A percentile compares a stretch with the other conserved stretches of the same genome.
Evolutionary conservation across 92 coral and sea anemone genomes (phyloP).

Genomic region (Umimayanthus kanabou): DNA sequence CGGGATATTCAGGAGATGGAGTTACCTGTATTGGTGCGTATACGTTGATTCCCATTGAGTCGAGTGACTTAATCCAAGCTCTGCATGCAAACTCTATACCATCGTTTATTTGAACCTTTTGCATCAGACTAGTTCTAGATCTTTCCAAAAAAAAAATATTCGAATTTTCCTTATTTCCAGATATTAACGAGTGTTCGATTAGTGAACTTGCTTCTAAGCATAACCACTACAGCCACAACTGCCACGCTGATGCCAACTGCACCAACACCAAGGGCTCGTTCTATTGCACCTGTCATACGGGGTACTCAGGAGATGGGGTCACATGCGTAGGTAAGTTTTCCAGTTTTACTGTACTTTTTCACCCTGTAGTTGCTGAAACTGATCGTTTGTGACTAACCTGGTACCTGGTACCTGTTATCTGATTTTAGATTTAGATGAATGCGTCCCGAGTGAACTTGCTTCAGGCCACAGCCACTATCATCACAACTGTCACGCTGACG

Average conservation of each 20-base stretch:
- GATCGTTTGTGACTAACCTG: not conserved
- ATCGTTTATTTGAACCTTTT: too few relatives aligned
- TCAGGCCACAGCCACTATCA: conserved; percentile 12
- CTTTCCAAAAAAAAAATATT: not conserved
- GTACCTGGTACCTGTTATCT: not conserved
- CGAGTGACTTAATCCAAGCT: too few relatives aligned
- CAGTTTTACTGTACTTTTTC: not conserved
- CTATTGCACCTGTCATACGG: conserved; percentile 76
- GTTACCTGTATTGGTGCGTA: conserved; percentile 69
- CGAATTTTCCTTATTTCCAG: not conserved
- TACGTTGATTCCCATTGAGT: not conserved
- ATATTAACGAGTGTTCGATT: conserved; percentile 31
- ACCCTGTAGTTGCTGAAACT: not conserved
- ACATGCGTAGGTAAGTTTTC: conserved; percentile 61
- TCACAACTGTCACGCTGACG: conserved; percentile 80
- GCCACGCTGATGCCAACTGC: conserved; percentile 83
- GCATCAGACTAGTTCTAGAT: not conserved
- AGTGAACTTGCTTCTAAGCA: conserved; percentile 38
- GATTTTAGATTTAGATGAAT: conserved; percentile 19
- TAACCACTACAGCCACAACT: conserved; percentile 63
- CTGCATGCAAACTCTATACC: too few relatives aligned
- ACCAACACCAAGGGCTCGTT: conserved; percentile 92
- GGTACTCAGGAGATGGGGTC: conserved; percentile 86
- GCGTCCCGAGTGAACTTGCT: conserved; percentile 23
- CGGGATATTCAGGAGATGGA: conserved; percentile 88